Conservation (phyloP, 2,888 invertebrate genomes). For the Polyploca ridens region DNA sequence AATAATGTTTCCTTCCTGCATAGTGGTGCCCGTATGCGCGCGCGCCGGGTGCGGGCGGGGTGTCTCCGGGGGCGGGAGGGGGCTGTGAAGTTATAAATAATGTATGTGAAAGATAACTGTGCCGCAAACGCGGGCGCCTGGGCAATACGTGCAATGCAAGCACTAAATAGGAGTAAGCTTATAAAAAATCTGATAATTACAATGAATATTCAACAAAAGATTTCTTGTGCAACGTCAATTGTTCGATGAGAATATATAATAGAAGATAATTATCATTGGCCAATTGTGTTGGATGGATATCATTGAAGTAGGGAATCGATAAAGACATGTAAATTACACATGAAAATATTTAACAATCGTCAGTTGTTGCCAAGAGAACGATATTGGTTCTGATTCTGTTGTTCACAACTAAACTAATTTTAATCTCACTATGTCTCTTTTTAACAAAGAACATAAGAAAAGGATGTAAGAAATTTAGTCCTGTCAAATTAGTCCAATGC, state of each 20-base stretch:
- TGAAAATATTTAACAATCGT: no score
- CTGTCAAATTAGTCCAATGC: no score
- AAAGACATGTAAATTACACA: no score
- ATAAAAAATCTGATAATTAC: conserved; percentile 18
- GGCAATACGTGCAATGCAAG: conserved; percentile 40
- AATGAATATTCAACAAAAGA: conserved; percentile 53
- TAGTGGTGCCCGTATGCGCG: conserved; percentile 61
- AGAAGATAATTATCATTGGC: no score
- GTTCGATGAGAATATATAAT: no score
- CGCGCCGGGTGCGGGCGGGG: conserved; percentile 34
- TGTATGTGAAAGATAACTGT: conserved; percentile 67
- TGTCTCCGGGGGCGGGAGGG: conserved; percentile 25
- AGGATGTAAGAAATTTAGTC: no score
- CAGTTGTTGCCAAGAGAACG: neutral
- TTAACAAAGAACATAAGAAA: no score
- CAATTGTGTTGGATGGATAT: conserved; percentile 4
- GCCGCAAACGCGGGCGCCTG: conserved; percentile 50
- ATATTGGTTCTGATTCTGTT: no score
- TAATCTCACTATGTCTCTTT: no score
- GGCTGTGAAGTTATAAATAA: conserved; percentile 59
- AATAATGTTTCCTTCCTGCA: conserved; percentile 66
- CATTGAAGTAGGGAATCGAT: no score
- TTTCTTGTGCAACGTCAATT: no score
- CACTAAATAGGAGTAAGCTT: conserved; percentile 36
- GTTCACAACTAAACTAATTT: no score